Evolutionary conservation across 2,797 vertebrate species (phyloP).

Genomic region (Acipenser transmontanus): DNA sequence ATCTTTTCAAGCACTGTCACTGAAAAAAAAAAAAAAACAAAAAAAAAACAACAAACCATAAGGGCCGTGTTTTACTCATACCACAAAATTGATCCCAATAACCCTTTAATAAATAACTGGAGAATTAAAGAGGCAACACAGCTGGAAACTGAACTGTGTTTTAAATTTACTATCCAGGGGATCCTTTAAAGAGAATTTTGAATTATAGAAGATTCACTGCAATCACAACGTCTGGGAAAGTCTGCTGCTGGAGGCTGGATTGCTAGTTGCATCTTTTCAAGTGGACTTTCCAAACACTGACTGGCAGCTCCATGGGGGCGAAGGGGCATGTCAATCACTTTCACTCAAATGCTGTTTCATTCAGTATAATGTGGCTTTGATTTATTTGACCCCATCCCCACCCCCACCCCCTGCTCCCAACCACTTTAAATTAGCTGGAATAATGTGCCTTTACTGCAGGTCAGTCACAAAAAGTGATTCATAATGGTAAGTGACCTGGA

Average conservation of each 20-base stretch:
- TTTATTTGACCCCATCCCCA: background rate
- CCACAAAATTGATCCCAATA: too few species aligned
- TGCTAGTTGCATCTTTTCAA: background rate
- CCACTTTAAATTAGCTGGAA: conserved; percentile 16
- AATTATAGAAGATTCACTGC: conserved; percentile 30
- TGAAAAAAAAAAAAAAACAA: too few species aligned
- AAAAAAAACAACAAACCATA: too few species aligned
- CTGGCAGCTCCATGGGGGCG: background rate
- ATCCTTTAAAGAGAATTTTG: conserved; percentile 9
- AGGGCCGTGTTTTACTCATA: too few species aligned
- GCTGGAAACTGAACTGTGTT: too few species aligned
- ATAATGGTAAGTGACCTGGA: conserved; percentile 16
- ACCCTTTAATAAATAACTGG: too few species aligned
- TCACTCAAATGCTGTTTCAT: background rate
- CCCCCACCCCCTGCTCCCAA: background rate
- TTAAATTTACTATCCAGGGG: conserved; percentile 30
- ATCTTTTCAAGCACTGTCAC: too few species aligned
- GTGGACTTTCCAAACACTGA: background rate
- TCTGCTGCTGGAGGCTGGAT: conserved; percentile 39
- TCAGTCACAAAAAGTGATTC: conserved; percentile 3
- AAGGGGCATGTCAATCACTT: conserved; percentile 2
- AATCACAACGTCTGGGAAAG: conserved; percentile 23
- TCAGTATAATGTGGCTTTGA: conserved; percentile 3
- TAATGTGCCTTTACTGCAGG: conserved; percentile 12
- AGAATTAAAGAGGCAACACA: too few species aligned